Percentiles rank a stretch among this genome's conserved stretches.
Conservation (phyloP, 2,113 vertebrate genomes). For the Brachyistius frenatus region DNA sequence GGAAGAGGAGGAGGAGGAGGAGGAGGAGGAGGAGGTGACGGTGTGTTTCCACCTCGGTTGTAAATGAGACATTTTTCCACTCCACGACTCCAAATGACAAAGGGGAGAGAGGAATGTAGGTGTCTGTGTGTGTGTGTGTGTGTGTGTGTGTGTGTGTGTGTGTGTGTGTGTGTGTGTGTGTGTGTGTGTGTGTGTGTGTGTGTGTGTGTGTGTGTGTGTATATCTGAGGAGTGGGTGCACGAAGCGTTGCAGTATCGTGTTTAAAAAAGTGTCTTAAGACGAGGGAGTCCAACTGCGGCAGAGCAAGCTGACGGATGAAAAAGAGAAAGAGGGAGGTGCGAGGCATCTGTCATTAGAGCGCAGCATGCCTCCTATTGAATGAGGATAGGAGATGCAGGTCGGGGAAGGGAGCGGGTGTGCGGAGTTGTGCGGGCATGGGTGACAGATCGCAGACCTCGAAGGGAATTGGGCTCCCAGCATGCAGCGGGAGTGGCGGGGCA, state of each 20-base stretch:
- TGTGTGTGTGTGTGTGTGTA: not conserved
- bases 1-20: slow-evolving; percentile 54
- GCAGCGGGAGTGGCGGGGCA: slow-evolving; percentile 68
- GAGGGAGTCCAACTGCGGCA: slow-evolving; percentile 40
- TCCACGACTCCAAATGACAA: slow-evolving; percentile 59
- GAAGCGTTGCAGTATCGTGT: slow-evolving; percentile 23
- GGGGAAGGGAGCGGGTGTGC: slow-evolving; percentile 16
- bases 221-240: slow-evolving; percentile 30
- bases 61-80: slow-evolving; percentile 78
- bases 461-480: slow-evolving; percentile 76
- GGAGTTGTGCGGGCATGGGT: slow-evolving; percentile 49
- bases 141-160: too few species aligned
- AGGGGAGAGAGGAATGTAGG: slow-evolving; percentile 6
- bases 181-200: too few species aligned
- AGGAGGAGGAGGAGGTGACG: slow-evolving; percentile 50
- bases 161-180: too few species aligned
- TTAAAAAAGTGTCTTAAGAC: slow-evolving; percentile 35
- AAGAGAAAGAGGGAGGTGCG: slow-evolving; percentile 42
- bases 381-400: slow-evolving; percentile 52
- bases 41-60: slow-evolving; percentile 70
- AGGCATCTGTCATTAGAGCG: slow-evolving; percentile 67
- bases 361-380: slow-evolving; percentile 64
- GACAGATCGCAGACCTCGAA: slow-evolving; percentile 73
- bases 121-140: not conserved
- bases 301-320: slow-evolving; percentile 63